Percentiles rank a stretch among this genome's conserved stretches.
Conservation (phyloP, 2,797 vertebrate genomes). For the Periophthalmus magnuspinnatus region DNA sequence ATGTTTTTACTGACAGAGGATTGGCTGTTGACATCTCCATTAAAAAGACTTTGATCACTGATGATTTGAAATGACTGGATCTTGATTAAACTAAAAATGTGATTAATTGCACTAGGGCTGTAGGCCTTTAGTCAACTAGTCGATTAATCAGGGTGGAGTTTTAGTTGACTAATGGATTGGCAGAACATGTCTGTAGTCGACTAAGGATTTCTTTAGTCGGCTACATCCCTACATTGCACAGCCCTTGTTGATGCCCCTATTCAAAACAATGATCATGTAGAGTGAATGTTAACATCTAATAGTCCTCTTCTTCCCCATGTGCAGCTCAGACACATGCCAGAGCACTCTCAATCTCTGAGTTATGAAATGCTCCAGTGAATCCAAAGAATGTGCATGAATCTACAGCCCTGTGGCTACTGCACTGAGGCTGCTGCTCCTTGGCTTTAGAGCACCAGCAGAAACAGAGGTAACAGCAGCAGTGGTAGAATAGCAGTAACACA, state of each 20-base stretch:
- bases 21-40: too few species aligned
- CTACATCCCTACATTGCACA: too few species aligned
- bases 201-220: too few species aligned
- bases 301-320: neutral
- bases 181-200: too few species aligned
- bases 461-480: neutral
- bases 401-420: conserved; percentile 51
- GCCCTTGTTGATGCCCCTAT: neutral
- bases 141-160: too few species aligned
- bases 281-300: neutral
- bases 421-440: conserved; percentile 23
- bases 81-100: too few species aligned
- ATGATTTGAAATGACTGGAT: too few species aligned
- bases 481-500: neutral
- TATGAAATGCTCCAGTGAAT: conserved; percentile 56
- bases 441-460: conserved; percentile 10
- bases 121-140: too few species aligned
- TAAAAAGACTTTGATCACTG: too few species aligned
- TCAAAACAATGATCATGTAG: neutral
- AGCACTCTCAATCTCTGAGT: conserved; percentile 23
- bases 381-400: conserved; percentile 63
- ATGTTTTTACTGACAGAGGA: too few species aligned
- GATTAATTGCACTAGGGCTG: too few species aligned
- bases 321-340: neutral
- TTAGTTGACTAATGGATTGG: too few species aligned